Conservation (phyloP, 92 coral and sea anemone genomes). For the Nematostella vectensis region DNA sequence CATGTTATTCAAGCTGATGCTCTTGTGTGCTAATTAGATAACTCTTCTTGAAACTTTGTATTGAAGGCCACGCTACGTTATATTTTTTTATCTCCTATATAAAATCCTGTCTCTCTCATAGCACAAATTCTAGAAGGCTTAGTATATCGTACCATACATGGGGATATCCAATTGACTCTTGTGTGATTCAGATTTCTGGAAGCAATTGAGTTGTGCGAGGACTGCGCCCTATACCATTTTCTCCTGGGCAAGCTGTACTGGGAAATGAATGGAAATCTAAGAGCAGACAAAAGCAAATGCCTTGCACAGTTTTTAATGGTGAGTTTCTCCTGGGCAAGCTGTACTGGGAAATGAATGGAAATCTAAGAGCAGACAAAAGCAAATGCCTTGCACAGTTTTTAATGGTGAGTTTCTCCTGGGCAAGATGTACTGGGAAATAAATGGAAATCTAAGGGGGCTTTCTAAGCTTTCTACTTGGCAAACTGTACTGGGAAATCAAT, state of each 20-base stretch:
- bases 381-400: conserved; percentile 76
- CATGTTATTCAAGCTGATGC: too few relatives aligned
- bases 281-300: conserved; percentile 83
- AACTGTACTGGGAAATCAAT: conserved; percentile 91
- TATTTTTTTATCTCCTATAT: too few relatives aligned
- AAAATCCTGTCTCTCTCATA: too few relatives aligned
- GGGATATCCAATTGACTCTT: too few relatives aligned
- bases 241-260: conserved; percentile 87
- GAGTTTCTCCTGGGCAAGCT: conserved; percentile 54
- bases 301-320: conserved; percentile 75
- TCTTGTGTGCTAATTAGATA: too few relatives aligned
- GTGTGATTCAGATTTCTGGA: conserved; percentile 66
- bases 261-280: conserved; percentile 83
- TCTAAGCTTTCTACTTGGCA: conserved; percentile 78
- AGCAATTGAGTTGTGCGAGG: conserved; percentile 56
- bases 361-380: conserved; percentile 68
- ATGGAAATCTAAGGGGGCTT: conserved; percentile 59
- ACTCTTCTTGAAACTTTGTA: too few relatives aligned
- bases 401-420: conserved; percentile 32
- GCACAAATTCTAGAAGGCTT: too few relatives aligned
- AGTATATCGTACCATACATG: too few relatives aligned
- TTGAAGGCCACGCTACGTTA: too few relatives aligned
- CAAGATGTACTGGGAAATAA: conserved; percentile 88
- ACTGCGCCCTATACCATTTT: conserved; percentile 58
- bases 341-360: conserved; percentile 94